A percentile compares a stretch with the other conserved stretches of the same genome.
These are phyloP conservation scores for Ennomos fuscantarius DNA, from an alignment of 2,888 invertebrate species.

Conservation along the genomic window DNA sequence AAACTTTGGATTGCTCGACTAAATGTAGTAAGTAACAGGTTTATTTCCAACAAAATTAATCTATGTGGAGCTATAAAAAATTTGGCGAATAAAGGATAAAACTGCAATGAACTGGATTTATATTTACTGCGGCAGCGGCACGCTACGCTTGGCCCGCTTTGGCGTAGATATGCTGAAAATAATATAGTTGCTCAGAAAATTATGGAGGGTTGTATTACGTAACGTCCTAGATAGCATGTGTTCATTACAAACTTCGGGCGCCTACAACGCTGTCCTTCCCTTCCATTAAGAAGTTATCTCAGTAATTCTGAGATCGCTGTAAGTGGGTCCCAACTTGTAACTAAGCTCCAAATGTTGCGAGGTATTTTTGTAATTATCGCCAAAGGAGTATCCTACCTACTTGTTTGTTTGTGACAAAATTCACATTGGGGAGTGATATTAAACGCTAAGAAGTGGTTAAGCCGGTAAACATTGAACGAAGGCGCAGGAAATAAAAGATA, in stretches of 20 bases:
- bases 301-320: slow-evolving; percentile 42
- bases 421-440: slow-evolving; percentile 35
- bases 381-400: slow-evolving; percentile 8
- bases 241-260: slow-evolving; percentile 47
- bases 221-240: slow-evolving; percentile 42
- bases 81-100: slow-evolving; percentile 49
- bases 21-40: slow-evolving; percentile 5
- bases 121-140: slow-evolving; percentile 44
- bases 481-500: slow-evolving; percentile 60
- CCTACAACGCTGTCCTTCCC: slow-evolving; percentile 38
- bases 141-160: slow-evolving; percentile 46
- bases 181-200: slow-evolving; percentile 44
- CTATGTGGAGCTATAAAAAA: slow-evolving; percentile 23
- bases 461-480: slow-evolving; percentile 46
- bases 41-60: slow-evolving; percentile 17
- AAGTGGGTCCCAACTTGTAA: slow-evolving; percentile 38
- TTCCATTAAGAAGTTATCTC: slow-evolving; percentile 45
- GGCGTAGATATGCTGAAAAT: slow-evolving; percentile 45
- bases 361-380: slow-evolving; percentile 36
- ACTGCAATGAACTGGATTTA: slow-evolving; percentile 50
- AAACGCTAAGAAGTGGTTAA: slow-evolving; percentile 43
- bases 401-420: slow-evolving; percentile 25
- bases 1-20: slow-evolving; percentile 13
- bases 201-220: slow-evolving; percentile 38
- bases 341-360: slow-evolving; percentile 32